A percentile compares a stretch with the other conserved stretches of the same genome.
Evolutionary conservation across 2,797 vertebrate species (phyloP).

Genomic region (Sphenopsis melanotis): DNA sequence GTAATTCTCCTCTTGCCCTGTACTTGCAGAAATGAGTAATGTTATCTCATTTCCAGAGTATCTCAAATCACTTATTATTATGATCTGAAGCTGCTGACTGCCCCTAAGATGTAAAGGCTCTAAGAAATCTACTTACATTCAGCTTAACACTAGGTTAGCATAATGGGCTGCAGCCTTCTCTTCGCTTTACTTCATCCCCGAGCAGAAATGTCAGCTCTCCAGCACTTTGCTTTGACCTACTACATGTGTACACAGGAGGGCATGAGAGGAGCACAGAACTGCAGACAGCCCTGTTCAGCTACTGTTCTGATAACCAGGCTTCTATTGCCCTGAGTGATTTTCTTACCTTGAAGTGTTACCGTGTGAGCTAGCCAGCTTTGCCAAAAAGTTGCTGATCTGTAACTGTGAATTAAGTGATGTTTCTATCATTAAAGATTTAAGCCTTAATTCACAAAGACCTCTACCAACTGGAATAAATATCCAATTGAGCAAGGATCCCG

Average conservation of each 20-base stretch:
- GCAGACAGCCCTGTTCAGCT: background rate
- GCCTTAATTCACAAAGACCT: background rate
- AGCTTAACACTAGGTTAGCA: background rate
- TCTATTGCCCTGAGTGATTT: background rate
- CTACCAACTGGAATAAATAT: background rate
- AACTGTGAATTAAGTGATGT: background rate
- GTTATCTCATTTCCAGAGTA: background rate
- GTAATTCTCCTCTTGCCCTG: background rate
- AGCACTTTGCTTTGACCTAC: conserved; percentile 7
- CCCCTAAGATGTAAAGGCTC: background rate
- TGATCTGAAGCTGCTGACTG: background rate
- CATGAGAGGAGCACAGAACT: conserved; percentile 53
- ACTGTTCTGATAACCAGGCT: background rate
- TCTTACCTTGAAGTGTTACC: background rate
- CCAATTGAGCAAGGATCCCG: background rate
- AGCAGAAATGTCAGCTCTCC: background rate
- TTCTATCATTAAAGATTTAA: background rate
- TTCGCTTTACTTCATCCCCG: background rate
- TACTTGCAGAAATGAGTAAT: background rate
- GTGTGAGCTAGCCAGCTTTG: background rate
- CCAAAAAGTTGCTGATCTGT: background rate
- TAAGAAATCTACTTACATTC: background rate
- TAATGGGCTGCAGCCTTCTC: background rate
- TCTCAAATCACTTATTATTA: background rate
- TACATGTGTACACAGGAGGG: conserved; percentile 57